phyloP scores from a whole-genome alignment of 1,140 invertebrate genomes.

The Saccostrea glomerata region DNA sequence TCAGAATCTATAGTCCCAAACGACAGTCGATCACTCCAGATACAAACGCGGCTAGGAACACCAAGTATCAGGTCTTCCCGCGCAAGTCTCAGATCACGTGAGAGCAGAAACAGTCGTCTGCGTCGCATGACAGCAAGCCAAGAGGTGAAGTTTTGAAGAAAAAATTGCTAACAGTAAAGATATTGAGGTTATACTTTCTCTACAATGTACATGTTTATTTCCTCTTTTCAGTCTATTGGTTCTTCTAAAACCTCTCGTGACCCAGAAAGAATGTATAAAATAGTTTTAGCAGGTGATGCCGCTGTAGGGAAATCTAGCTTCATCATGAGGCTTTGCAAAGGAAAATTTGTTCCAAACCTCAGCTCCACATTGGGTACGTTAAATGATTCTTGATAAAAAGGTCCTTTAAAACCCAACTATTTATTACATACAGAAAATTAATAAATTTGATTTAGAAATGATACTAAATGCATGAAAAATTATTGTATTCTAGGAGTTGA shows the following conservation, averaged over 20 bases:
- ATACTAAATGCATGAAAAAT: neutral
- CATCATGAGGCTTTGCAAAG: conserved; percentile 84
- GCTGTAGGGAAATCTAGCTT: conserved; percentile 86
- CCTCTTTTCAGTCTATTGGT: conserved; percentile 13
- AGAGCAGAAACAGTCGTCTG: conserved; percentile 17
- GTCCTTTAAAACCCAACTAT: neutral
- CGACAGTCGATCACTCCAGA: neutral
- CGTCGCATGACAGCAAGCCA: conserved; percentile 35
- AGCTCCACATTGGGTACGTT: conserved; percentile 84
- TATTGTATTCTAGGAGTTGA: conserved; percentile 81
- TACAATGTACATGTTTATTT: neutral
- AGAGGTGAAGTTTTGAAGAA: neutral
- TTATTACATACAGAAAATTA: too few species aligned
- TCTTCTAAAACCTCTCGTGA: conserved; percentile 57
- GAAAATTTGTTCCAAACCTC: conserved; percentile 82
- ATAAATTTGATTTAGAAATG: neutral
- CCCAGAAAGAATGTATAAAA: conserved; percentile 84
- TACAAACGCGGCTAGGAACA: conserved; percentile 1
- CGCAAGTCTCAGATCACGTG: conserved; percentile 36
- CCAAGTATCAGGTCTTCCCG: conserved; percentile 28
- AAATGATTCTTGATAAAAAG: neutral
- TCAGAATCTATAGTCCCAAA: conserved; percentile 50
- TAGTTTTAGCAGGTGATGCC: conserved; percentile 85
- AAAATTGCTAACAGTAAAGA: neutral
- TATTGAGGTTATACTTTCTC: neutral